A percentile compares a stretch with the other conserved stretches of the same genome.
Evolutionary conservation across 2,797 vertebrate genomes (phyloP).

Genomic region (Manis crassicaudata): DNA sequence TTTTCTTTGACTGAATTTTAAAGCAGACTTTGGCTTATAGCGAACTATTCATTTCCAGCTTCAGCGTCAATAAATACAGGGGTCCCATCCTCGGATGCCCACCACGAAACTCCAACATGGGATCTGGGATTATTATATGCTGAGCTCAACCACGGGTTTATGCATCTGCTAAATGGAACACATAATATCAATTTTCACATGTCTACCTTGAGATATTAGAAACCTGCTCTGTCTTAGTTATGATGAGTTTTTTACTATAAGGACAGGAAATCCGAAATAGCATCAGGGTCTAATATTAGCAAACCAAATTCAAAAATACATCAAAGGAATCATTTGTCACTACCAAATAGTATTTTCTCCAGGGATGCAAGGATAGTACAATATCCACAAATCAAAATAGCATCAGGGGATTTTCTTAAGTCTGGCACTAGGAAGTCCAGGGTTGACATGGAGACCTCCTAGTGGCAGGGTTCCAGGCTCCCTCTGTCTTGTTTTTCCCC

Average conservation of each 20-base stretch:
- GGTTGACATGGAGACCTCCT: fast-evolving
- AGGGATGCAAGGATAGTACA: too few species aligned
- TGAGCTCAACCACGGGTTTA: not conserved
- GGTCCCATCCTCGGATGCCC: not conserved
- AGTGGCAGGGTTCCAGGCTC: not conserved
- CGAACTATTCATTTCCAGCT: not conserved
- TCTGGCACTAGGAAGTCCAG: not conserved
- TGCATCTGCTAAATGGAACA: not conserved
- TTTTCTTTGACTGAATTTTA: not conserved
- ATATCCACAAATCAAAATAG: not conserved
- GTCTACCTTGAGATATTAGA: not conserved
- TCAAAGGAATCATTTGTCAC: too few species aligned
- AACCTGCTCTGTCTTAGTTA: not conserved
- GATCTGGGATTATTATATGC: not conserved
- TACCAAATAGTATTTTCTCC: too few species aligned
- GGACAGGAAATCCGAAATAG: not conserved
- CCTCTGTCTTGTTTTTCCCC: not conserved
- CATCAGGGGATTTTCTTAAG: not conserved
- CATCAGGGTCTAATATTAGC: not conserved
- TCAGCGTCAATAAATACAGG: not conserved
- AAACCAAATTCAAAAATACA: too few species aligned
- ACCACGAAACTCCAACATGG: not conserved
- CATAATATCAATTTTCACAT: not conserved
- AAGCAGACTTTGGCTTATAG: not conserved
- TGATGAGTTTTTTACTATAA: not conserved